Conservation (phyloP, 2,797 vertebrate genomes). For the Pantherophis vulpinus region DNA sequence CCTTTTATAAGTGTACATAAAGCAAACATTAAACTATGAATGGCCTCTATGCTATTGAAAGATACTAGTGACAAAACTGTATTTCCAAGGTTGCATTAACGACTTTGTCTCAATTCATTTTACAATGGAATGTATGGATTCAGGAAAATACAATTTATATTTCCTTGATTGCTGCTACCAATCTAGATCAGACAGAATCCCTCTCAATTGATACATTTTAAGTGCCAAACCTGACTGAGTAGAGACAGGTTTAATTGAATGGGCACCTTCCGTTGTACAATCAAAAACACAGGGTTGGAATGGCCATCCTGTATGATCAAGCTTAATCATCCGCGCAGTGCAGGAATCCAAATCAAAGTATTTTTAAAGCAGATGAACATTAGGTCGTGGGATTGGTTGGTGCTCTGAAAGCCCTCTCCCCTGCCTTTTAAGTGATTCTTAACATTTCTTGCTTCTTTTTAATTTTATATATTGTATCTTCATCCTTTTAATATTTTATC, state of each 20-base stretch:
- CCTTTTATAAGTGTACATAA: neutral
- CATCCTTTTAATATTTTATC: neutral
- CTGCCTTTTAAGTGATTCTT: neutral
- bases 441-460: neutral
- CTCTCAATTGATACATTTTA: neutral
- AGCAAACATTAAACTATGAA: neutral
- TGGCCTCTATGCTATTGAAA: neutral
- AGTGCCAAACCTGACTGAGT: neutral
- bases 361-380: neutral
- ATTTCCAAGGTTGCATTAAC: neutral
- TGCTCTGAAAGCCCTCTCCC: neutral
- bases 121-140: neutral
- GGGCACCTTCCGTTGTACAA: neutral
- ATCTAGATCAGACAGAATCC: neutral
- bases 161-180: neutral
- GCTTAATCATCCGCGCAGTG: neutral
- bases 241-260: neutral
- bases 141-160: neutral
- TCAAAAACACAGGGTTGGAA: neutral
- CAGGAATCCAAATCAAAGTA: neutral
- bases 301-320: neutral
- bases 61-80: neutral
- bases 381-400: neutral
- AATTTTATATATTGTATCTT: neutral
- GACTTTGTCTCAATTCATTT: neutral